Base-by-base conservation (phyloP, 1,140 invertebrate genomes). In the Dufourea novaeangliae region DNA sequence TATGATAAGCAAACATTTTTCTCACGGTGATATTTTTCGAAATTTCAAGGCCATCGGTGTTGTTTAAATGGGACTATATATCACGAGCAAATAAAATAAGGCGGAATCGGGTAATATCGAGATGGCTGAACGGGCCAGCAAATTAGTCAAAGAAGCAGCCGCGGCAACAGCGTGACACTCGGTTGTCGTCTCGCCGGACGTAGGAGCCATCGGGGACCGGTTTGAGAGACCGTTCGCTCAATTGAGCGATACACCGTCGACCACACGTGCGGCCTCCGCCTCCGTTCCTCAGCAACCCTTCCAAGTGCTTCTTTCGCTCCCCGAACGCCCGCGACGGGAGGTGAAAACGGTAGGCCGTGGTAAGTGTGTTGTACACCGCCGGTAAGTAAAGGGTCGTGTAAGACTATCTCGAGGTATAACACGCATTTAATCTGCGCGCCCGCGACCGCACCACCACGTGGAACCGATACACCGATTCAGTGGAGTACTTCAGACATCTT, bases 201-300 rank as follows among this genome's bases (percentile, higher is more conserved):
- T n/a, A 70, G 79, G 82, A 82, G 76, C 59, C 32, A n/a, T n/a
- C 54, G 52, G 64, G 82, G 89, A 89, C 88, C 89, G 87, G 89
- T 88, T 90, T 88, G 67, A 78, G 67, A 78, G 83, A 85, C 68
- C 83, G 85, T 84, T 88, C 83, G 83, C 83, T 90, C 90, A 90
- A 91, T 91, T 91, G 89, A 90, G 87, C 90, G 88, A 90, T 91
- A 89, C 83, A 74, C 69, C 79, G 86, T 69, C 83, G 90, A 87
- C 89, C 89, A 90, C 88, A 90, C 89, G 82, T 88, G 86, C 78
- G 79, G n/a, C 67, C 78, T 79, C 76, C 84, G 77, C 50, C 78
- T 67, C 34, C 44, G 22, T 46, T n/a, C 62, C 34, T 41, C 32
- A 17, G 29, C 77, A 63, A 44, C 76, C 69, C 76, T 71, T 75